Percentiles rank a stretch among this genome's conserved stretches.
Conservation (phyloP, 2,888 invertebrate species). For the Torymus aiolomorphi region DNA sequence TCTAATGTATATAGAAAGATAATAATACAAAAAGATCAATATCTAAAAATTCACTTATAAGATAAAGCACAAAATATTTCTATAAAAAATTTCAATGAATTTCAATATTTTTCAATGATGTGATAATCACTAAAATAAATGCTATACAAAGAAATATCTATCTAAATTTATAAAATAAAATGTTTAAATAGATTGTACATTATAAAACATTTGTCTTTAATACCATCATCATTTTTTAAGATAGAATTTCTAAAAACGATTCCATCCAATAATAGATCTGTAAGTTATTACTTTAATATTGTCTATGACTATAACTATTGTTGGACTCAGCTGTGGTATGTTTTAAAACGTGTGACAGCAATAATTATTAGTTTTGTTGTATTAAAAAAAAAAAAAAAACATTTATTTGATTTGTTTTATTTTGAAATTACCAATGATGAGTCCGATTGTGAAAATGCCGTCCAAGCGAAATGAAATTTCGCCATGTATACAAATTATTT, state of each 20-base stretch:
- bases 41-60: background rate
- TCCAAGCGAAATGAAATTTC: slow-evolving; percentile 61
- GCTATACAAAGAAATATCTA: no score
- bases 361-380: slow-evolving; percentile 15
- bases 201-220: no score
- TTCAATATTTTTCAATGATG: slow-evolving; percentile 21
- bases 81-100: slow-evolving; percentile 5
- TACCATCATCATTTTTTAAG: background rate
- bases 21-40: slow-evolving; percentile 11
- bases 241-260: slow-evolving; percentile 17
- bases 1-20: slow-evolving; percentile 16
- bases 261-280: slow-evolving; percentile 36
- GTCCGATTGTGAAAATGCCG: slow-evolving; percentile 59
- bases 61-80: background rate
- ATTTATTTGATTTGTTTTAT: slow-evolving; percentile 15
- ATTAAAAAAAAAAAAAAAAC: background rate
- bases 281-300: slow-evolving; percentile 35
- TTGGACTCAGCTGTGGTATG: slow-evolving; percentile 39
- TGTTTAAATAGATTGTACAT: no score
- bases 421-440: slow-evolving; percentile 34
- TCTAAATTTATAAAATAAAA: no score
- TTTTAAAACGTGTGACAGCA: slow-evolving; percentile 30
- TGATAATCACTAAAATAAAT: background rate
- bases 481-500: slow-evolving; percentile 39
- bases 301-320: background rate